Percentiles rank a stretch among this genome's conserved stretches.
Evolutionary conservation across 2,797 vertebrate genomes (phyloP).

Genomic region (Chloroceryle inda): DNA sequence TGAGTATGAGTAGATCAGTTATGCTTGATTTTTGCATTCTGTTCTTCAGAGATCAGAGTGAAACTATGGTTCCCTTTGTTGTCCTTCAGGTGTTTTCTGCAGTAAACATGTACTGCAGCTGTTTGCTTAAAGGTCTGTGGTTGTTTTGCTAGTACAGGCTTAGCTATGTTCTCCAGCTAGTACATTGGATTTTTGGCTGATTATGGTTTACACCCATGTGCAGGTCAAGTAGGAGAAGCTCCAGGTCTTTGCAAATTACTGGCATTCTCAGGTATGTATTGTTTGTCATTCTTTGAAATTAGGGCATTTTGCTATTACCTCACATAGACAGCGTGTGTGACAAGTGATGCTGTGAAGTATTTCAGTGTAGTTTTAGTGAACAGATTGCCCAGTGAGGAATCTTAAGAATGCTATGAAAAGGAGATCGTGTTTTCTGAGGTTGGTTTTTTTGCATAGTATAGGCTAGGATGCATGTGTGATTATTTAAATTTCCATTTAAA

Average conservation of each 20-base stretch:
- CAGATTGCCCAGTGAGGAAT: neutral
- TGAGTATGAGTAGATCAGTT: neutral
- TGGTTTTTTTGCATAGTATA: neutral
- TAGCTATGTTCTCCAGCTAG: neutral
- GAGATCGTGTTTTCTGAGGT: neutral
- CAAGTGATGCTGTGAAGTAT: neutral
- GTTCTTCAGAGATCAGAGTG: neutral
- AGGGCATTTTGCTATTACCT: neutral
- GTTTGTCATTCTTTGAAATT: neutral
- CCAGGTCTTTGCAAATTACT: neutral
- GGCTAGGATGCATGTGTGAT: neutral
- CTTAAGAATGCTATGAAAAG: neutral
- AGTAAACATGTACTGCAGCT: accelerated
- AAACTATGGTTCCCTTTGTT: neutral
- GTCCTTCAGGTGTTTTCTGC: neutral
- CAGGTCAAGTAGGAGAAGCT: neutral
- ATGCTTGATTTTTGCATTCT: neutral
- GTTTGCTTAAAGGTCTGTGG: neutral
- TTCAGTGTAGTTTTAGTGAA: neutral
- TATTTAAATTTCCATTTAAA: neutral
- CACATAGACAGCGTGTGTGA: neutral
- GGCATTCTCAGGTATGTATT: neutral
- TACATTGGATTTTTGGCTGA: neutral
- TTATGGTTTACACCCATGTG: neutral
- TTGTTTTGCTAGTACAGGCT: neutral